Conservation (phyloP, 2,113 vertebrate species). For the Pteropus alecto region DNA sequence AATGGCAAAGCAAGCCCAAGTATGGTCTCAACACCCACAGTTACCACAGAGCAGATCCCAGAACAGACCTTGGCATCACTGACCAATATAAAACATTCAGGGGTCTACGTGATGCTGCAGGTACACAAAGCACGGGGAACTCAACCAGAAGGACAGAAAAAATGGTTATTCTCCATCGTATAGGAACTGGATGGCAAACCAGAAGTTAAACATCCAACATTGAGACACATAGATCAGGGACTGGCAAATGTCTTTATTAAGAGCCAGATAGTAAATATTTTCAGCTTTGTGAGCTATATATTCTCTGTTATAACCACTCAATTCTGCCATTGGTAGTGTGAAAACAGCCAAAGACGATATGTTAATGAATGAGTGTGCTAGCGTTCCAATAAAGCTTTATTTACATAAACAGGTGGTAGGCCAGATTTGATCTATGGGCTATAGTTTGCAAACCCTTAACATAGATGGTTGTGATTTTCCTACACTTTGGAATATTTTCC, state of each 20-base stretch:
- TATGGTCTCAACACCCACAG: not conserved
- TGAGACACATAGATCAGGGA: not conserved
- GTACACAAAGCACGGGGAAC: not conserved
- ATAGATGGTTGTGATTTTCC: not conserved
- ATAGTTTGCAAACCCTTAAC: not conserved
- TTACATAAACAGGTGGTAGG: constrained; percentile 36
- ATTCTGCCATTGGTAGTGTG: not conserved
- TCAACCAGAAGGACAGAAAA: not conserved
- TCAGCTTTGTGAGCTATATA: constrained; percentile 26
- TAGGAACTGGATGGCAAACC: not conserved
- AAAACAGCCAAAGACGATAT: constrained; percentile 8
- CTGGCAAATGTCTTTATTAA: not conserved
- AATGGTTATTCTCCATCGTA: not conserved
- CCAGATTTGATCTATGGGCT: not conserved
- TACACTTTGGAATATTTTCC: constrained; percentile 9
- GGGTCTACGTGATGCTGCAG: not conserved
- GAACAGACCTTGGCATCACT: constrained; percentile 12
- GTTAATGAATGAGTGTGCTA: not conserved
- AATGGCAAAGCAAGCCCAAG: constrained; percentile 30
- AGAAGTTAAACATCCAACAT: constrained; percentile 26
- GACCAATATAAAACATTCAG: constrained; percentile 21
- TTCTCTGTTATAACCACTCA: constrained; percentile 19
- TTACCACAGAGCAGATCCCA: not conserved
- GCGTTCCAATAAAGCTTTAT: constrained; percentile 25
- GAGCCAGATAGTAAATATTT: not conserved